These are phyloP conservation scores for Columbina picui DNA, from an alignment of 2,113 vertebrate genomes.

Conservation along the genomic window DNA sequence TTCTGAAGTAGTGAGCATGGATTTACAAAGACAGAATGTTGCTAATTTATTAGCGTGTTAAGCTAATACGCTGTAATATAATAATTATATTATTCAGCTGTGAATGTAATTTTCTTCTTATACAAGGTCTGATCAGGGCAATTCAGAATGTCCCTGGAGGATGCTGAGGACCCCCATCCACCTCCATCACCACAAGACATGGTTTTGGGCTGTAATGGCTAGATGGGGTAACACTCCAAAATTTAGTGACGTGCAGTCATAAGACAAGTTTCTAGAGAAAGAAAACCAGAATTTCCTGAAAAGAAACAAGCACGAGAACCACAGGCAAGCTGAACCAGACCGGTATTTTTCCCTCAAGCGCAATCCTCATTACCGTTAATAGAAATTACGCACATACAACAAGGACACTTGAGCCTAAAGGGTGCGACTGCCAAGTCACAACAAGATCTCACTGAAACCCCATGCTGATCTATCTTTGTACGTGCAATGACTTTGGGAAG, in stretches of 20 bases:
- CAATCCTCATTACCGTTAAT: not conserved
- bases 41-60: not conserved
- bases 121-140: not conserved
- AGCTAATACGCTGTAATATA: not conserved
- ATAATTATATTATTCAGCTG: not conserved
- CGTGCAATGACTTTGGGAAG: not conserved
- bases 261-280: not conserved
- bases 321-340: not conserved
- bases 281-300: not conserved
- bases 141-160: not conserved
- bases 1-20: not conserved
- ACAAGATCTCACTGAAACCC: not conserved
- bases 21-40: not conserved
- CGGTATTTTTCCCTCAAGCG: not conserved
- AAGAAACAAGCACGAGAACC: not conserved
- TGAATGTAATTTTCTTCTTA: not conserved
- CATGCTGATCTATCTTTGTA: not conserved
- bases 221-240: not conserved
- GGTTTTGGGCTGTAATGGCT: not conserved
- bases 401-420: not conserved
- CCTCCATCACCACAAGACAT: not conserved
- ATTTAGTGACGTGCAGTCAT: not conserved
- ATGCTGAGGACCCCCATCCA: not conserved
- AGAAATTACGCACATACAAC: not conserved
- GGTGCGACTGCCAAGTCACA: not conserved